Evolutionary conservation across 2,797 vertebrate species (phyloP).

Genomic region (Propithecus perrieri): DNA sequence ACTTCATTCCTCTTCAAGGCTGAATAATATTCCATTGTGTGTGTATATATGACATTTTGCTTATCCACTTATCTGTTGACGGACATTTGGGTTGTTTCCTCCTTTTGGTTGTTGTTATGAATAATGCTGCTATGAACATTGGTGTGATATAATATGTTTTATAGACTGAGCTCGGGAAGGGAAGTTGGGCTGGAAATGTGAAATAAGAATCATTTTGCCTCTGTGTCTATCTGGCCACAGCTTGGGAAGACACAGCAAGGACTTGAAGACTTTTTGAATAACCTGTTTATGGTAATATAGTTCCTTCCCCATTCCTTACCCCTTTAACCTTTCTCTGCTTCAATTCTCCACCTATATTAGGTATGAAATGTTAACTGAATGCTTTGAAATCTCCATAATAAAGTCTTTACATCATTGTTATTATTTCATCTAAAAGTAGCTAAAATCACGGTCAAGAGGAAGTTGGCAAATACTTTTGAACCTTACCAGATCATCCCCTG

Average conservation of each 20-base stretch:
- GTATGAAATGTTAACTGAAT: background rate
- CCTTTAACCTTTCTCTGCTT: background rate
- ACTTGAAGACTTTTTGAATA: conserved; percentile 21
- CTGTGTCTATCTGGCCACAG: background rate
- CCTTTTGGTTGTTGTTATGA: background rate
- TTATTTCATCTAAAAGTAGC: conserved; percentile 18
- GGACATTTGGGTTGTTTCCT: background rate
- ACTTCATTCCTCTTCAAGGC: conserved; percentile 24
- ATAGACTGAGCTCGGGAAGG: background rate
- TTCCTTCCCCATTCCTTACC: background rate
- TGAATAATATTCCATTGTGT: conserved; percentile 9
- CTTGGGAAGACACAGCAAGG: background rate
- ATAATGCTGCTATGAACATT: background rate
- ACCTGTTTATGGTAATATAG: background rate
- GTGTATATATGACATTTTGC: background rate
- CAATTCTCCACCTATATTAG: background rate
- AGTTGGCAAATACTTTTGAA: conserved; percentile 24
- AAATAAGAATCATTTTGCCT: conserved; percentile 29
- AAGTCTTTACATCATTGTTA: background rate
- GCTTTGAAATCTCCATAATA: conserved; percentile 27
- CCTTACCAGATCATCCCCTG: background rate
- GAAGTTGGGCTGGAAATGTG: conserved; percentile 20
- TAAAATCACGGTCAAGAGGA: background rate
- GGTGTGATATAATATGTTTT: background rate
- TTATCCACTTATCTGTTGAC: background rate